phyloP scores from a whole-genome alignment of 2,113 vertebrate genomes.

The Cygnus buccinator region DNA sequence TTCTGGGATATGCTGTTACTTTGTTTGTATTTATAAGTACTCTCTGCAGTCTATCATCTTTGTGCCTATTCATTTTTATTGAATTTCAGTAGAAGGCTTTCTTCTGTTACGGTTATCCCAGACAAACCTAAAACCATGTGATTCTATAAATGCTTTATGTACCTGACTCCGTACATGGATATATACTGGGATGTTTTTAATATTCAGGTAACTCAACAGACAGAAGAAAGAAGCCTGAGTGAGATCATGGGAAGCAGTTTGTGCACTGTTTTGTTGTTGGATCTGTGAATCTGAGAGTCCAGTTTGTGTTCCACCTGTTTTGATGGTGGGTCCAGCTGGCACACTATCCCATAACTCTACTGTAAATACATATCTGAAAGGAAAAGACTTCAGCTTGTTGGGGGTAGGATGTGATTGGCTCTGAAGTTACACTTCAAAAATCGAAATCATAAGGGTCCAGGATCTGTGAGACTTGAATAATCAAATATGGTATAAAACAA shows the following conservation, averaged over 20 bases:
- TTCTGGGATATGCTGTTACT: background rate
- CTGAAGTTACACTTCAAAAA: background rate
- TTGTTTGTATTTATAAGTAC: background rate
- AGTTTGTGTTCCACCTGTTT: fast-evolving
- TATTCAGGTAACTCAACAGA: background rate
- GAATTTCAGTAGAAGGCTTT: background rate
- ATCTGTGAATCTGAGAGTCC: fast-evolving
- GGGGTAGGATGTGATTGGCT: background rate
- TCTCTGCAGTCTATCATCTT: background rate
- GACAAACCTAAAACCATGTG: no score
- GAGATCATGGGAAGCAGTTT: background rate
- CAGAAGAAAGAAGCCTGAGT: background rate
- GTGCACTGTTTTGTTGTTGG: background rate
- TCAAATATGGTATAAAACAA: background rate
- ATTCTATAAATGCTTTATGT: background rate
- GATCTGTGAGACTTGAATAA: background rate
- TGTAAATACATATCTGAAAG: background rate
- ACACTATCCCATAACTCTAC: background rate
- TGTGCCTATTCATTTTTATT: background rate
- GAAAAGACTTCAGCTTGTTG: background rate
- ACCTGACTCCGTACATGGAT: background rate
- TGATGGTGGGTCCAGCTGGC: fast-evolving
- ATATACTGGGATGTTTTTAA: background rate
- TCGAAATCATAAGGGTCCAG: background rate
- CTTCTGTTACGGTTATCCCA: background rate